Conservation (phyloP, 2,797 vertebrate species). For the Halcyon badia region DNA sequence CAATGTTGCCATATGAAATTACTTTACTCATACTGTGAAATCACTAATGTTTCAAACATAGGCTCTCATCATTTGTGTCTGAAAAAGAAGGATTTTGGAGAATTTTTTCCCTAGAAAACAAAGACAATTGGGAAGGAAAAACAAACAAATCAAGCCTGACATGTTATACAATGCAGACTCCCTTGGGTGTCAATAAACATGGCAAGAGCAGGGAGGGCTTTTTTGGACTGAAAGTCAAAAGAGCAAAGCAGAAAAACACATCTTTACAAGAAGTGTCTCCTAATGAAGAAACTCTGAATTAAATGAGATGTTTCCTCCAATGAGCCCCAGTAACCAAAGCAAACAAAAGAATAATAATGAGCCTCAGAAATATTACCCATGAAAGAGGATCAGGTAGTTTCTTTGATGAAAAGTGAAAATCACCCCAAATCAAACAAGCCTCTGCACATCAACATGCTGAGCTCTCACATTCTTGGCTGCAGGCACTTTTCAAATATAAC, state of each 20-base stretch:
- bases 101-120: not conserved
- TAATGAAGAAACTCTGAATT: constrained; percentile 79
- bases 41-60: not conserved
- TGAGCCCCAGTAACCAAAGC: constrained; percentile 81
- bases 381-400: constrained; percentile 72
- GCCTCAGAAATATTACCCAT: constrained; percentile 62
- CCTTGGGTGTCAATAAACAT: constrained; percentile 53
- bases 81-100: not conserved
- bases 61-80: not conserved
- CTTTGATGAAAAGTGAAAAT: constrained; percentile 82
- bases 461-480: constrained; percentile 73
- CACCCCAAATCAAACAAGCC: constrained; percentile 81
- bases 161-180: not conserved
- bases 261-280: constrained; percentile 74
- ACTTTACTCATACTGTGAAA: not conserved
- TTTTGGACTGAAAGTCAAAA: constrained; percentile 44
- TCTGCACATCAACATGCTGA: constrained; percentile 72
- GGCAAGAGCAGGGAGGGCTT: not conserved
- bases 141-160: constrained; percentile 23
- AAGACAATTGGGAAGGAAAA: not conserved
- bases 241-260: not conserved
- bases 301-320: constrained; percentile 67
- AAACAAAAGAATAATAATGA: constrained; percentile 77
- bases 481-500: constrained; percentile 79
- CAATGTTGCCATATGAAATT: not conserved